phyloP scores from a whole-genome alignment of 1,140 invertebrate genomes.

The Pseudomyrmex pallidus region DNA sequence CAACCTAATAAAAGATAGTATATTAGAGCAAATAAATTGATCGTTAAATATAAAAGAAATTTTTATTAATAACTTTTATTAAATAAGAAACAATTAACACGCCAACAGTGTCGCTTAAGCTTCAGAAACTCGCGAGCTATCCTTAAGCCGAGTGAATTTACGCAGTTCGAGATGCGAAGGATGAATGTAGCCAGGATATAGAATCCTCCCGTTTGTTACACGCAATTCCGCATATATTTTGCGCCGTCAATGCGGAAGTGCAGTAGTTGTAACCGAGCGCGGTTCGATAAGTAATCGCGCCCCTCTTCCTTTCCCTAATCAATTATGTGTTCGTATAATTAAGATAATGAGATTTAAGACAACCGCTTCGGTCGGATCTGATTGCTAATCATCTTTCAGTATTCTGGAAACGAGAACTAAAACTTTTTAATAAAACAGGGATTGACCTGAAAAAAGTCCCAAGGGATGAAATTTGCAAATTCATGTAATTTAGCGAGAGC shows the following conservation, averaged over 20 bases:
- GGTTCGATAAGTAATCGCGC: conserved; percentile 12
- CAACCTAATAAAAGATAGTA: no score
- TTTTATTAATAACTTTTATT: neutral
- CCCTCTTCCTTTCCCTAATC: neutral
- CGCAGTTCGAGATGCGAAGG: neutral
- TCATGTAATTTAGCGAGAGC: neutral
- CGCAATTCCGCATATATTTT: neutral
- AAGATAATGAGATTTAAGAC: conserved; percentile 26
- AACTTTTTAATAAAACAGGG: no score
- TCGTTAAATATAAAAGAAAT: neutral
- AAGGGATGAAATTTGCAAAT: neutral
- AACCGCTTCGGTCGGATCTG: neutral
- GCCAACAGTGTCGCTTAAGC: neutral
- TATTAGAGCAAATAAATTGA: no score
- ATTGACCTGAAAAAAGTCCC: neutral
- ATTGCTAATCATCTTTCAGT: conserved; percentile 32
- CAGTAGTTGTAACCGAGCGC: neutral
- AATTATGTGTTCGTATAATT: conserved; percentile 47
- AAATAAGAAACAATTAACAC: neutral
- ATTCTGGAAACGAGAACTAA: neutral
- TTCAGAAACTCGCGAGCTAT: neutral
- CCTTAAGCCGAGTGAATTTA: neutral
- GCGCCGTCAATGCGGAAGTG: conserved; percentile 25
- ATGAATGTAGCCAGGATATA: neutral
- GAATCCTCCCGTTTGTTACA: neutral